These are phyloP conservation scores for Pogonocherus hispidulus DNA, from an alignment of 2,888 invertebrate species.

Conservation along the genomic window DNA sequence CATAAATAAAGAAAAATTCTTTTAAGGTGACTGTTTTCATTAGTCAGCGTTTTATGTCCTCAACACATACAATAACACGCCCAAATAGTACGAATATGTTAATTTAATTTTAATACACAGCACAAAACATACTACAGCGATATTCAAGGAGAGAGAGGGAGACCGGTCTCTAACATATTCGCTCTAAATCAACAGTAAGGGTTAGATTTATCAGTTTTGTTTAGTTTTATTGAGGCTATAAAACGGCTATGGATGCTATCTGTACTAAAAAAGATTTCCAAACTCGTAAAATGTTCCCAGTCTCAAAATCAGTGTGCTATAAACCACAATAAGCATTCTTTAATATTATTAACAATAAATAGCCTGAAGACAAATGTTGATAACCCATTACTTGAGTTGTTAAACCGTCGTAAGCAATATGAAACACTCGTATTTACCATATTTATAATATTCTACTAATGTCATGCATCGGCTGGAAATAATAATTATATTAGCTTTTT, in stretches of 20 bases:
- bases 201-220: slow-evolving; percentile 15
- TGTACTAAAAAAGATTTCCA: slow-evolving; percentile 7
- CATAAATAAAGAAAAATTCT: background rate
- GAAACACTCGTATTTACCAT: background rate
- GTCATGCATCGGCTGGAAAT: too few relatives aligned
- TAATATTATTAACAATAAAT: too few relatives aligned
- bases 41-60: background rate
- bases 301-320: slow-evolving; percentile 18
- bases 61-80: background rate
- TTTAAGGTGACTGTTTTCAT: background rate
- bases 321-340: slow-evolving; percentile 16
- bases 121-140: background rate
- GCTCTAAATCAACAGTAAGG: background rate
- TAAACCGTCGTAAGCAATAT: background rate
- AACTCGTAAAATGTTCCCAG: slow-evolving; percentile 19
- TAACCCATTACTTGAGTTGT: background rate
- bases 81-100: background rate
- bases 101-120: background rate
- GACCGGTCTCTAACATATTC: background rate
- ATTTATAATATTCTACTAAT: too few relatives aligned
- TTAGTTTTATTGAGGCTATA: slow-evolving; percentile 19
- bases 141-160: background rate
- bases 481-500: too few relatives aligned
- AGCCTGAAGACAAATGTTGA: background rate
- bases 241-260: background rate